Conservation (phyloP, 2,888 invertebrate species). For the Zeuzera pyrina region DNA sequence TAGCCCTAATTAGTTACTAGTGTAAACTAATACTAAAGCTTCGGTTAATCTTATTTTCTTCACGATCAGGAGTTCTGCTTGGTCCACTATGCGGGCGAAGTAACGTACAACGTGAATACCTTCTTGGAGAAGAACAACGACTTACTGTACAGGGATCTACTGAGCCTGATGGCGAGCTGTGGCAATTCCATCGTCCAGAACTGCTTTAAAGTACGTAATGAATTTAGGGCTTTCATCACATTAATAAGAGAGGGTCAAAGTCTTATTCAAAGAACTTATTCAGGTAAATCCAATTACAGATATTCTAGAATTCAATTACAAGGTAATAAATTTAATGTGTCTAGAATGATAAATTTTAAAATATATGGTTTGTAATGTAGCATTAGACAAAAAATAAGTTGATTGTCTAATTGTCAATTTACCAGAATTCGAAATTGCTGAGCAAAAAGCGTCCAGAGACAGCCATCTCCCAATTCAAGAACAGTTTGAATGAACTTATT, state of each 20-base stretch:
- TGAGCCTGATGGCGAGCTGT: slow-evolving; percentile 84
- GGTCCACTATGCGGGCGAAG: slow-evolving; percentile 94
- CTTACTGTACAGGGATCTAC: slow-evolving; percentile 88
- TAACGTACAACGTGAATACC: slow-evolving; percentile 88
- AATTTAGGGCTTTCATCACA: too few species aligned
- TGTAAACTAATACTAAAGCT: too few species aligned
- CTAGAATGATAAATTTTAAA: not conserved
- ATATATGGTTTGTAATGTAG: not conserved
- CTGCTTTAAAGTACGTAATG: slow-evolving; percentile 56
- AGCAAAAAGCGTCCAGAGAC: slow-evolving; percentile 91
- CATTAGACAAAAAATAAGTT: too few species aligned
- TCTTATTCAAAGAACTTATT: too few species aligned
- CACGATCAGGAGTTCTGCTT: slow-evolving; percentile 84
- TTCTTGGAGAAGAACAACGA: slow-evolving; percentile 97
- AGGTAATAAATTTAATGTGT: too few species aligned
- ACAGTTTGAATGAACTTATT: slow-evolving; percentile 88
- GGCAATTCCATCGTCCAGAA: slow-evolving; percentile 49
- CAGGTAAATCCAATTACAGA: too few species aligned
- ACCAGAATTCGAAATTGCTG: slow-evolving; percentile 72
- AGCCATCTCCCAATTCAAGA: slow-evolving; percentile 92
- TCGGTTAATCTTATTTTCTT: not conserved
- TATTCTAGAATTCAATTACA: too few species aligned
- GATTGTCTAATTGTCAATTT: not conserved
- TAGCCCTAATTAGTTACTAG: too few species aligned
- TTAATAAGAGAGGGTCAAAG: too few species aligned